Percentiles rank a stretch among this genome's conserved stretches.
Evolutionary conservation across 2,113 vertebrate genomes (phyloP).

Genomic region (Pollimyrus isidori): DNA sequence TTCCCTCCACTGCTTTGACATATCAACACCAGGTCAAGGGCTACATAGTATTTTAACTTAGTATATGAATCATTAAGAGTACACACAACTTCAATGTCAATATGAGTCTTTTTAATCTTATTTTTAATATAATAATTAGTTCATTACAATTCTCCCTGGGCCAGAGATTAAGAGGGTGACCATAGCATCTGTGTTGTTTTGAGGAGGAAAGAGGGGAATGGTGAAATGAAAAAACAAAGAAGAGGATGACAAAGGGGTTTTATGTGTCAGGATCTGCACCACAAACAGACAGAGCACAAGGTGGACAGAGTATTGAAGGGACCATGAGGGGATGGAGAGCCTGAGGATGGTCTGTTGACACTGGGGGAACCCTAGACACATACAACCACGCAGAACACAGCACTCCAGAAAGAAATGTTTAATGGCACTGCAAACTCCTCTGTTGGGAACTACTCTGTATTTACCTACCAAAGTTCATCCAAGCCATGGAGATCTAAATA

Average conservation of each 20-base stretch:
- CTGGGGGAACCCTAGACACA: background rate
- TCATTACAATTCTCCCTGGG: background rate
- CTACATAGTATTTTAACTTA: background rate
- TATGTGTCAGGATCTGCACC: background rate
- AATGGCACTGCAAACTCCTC: background rate
- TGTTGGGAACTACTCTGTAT: background rate
- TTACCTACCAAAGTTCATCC: background rate
- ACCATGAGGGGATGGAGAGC: background rate
- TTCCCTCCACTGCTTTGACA: background rate
- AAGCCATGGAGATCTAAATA: background rate
- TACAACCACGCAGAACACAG: background rate
- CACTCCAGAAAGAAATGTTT: background rate
- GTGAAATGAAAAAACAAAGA: background rate
- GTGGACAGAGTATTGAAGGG: background rate
- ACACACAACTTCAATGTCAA: background rate
- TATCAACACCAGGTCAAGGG: background rate
- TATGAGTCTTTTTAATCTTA: background rate
- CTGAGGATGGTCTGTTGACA: background rate
- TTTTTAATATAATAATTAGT: too few species aligned
- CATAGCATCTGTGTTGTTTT: background rate
- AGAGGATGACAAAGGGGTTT: background rate
- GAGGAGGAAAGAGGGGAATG: background rate
- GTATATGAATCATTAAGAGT: background rate
- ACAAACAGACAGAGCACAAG: background rate
- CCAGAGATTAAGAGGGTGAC: background rate